Evolutionary conservation across 1,140 invertebrate species (phyloP).

Genomic region (Heterodera schachtii): DNA sequence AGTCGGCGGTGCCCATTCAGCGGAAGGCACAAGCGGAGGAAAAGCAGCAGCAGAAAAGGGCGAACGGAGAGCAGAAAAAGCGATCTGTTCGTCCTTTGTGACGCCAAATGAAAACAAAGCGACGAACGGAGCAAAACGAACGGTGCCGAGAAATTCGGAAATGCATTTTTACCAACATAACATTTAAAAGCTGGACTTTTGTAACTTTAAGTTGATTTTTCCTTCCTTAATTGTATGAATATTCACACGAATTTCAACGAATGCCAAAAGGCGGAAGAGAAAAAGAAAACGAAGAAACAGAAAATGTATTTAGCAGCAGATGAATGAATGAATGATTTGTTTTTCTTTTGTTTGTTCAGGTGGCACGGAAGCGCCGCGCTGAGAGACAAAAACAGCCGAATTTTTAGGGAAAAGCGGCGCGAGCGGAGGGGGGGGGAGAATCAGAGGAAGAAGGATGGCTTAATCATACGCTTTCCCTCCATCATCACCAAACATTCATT

Average conservation of each 20-base stretch:
- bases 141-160: background rate
- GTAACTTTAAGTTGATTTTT: no score
- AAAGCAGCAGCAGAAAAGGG: background rate
- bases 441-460: background rate
- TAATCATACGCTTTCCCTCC: no score
- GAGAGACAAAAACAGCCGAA: background rate
- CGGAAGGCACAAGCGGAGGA: background rate
- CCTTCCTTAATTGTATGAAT: background rate
- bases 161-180: no score
- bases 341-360: background rate
- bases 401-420: background rate
- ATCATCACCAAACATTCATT: no score
- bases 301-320: background rate
- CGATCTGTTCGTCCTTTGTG: background rate
- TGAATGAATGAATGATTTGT: background rate
- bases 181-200: no score
- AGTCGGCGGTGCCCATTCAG: no score
- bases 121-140: background rate
- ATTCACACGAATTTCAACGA: background rate
- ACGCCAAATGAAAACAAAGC: background rate
- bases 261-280: background rate
- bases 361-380: background rate
- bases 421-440: background rate
- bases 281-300: background rate
- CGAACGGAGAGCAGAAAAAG: background rate